Percentiles rank a stretch among this genome's conserved stretches.
phyloP scores from a whole-genome alignment of 35 echinoderm and acorn worm species.

The Apostichopus japonicus region DNA sequence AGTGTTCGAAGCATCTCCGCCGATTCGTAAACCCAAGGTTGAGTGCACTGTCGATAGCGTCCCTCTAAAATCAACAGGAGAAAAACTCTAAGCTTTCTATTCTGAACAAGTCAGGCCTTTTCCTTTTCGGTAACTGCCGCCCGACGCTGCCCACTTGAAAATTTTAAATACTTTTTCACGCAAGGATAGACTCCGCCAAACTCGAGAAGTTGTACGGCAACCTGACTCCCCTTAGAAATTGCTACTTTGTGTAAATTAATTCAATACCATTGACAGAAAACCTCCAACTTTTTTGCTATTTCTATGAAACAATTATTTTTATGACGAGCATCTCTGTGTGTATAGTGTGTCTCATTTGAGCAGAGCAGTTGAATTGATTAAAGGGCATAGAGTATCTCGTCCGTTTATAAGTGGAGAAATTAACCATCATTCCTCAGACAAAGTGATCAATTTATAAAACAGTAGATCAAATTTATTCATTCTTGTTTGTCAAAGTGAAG shows the following conservation, averaged over 20 bases:
- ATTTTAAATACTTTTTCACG: slow-evolving; percentile 42
- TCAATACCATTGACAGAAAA: slow-evolving; percentile 46
- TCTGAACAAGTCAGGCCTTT: not conserved
- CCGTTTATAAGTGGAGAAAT: slow-evolving; percentile 38
- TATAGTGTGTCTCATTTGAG: slow-evolving; percentile 36
- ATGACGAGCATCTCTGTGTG: slow-evolving; percentile 15
- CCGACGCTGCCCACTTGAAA: slow-evolving; percentile 13
- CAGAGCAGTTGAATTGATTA: slow-evolving; percentile 30
- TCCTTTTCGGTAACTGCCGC: slow-evolving; percentile 20
- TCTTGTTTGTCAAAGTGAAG: slow-evolving; percentile 35
- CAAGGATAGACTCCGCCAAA: slow-evolving; percentile 50
- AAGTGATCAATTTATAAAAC: slow-evolving; percentile 47
- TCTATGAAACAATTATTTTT: slow-evolving; percentile 54
- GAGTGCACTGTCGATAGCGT: slow-evolving; percentile 23
- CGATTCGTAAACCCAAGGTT: slow-evolving; percentile 22
- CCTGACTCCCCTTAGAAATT: slow-evolving; percentile 41
- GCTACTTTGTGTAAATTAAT: slow-evolving; percentile 55
- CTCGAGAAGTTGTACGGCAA: slow-evolving; percentile 44
- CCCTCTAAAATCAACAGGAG: not conserved
- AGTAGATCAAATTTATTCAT: slow-evolving; percentile 41
- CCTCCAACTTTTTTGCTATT: slow-evolving; percentile 13
- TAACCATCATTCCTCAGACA: slow-evolving; percentile 33
- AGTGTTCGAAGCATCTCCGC: slow-evolving; percentile 2
- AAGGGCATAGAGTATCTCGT: not conserved
- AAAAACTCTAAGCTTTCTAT: not conserved